Conservation (phyloP, 2,888 invertebrate genomes). For the Schizotus pectinicornis region DNA sequence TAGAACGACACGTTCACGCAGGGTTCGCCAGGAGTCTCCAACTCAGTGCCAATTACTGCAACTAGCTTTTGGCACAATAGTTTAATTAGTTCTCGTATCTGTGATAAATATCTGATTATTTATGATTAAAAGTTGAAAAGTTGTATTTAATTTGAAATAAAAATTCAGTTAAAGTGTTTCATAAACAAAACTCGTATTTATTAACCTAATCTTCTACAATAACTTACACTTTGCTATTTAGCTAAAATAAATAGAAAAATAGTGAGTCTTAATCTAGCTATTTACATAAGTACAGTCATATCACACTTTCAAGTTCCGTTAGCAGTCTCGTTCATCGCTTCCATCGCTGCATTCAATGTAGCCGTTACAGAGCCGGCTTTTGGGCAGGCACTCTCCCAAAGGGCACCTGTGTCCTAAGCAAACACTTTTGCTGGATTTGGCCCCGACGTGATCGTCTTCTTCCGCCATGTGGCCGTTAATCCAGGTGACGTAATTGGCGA, state of each 20-base stretch:
- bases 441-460: constrained; percentile 32
- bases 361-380: constrained; percentile 76
- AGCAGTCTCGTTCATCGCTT: constrained; percentile 73
- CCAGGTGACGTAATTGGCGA: constrained; percentile 76
- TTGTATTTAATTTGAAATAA: too few relatives aligned
- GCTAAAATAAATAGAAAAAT: constrained; percentile 23
- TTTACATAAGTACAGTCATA: constrained; percentile 30
- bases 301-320: constrained; percentile 26
- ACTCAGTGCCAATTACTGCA: too few relatives aligned
- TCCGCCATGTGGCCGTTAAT: constrained; percentile 64
- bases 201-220: too few relatives aligned
- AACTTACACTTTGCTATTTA: too few relatives aligned
- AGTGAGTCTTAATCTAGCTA: constrained; percentile 10
- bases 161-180: too few relatives aligned
- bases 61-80: not conserved
- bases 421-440: constrained; percentile 39
- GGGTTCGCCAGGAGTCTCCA: too few relatives aligned
- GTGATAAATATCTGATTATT: constrained; percentile 25
- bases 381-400: constrained; percentile 75
- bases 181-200: too few relatives aligned
- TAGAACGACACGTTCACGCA: too few relatives aligned
- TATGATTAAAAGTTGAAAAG: constrained; percentile 3
- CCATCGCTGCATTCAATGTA: constrained; percentile 79
- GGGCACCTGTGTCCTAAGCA: constrained; percentile 78
- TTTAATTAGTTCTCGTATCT: constrained; percentile 22